These are phyloP conservation scores for Frankliniella intonsa DNA, from an alignment of 2,888 invertebrate genomes.

Conservation along the genomic window DNA sequence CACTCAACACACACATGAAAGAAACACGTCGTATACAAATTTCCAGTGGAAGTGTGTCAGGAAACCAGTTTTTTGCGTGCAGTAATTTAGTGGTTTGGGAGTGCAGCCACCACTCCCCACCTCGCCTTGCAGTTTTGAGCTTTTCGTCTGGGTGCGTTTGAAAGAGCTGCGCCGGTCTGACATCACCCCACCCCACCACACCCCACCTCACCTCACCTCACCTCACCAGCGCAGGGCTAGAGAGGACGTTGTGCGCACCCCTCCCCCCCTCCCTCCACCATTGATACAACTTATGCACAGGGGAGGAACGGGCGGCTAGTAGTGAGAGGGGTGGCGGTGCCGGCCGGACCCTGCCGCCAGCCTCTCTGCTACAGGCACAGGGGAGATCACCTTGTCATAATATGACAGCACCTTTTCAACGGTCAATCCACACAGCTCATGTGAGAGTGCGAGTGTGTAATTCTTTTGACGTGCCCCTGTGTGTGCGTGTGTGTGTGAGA, in stretches of 20 bases:
- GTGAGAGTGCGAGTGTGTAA: slow-evolving; percentile 6
- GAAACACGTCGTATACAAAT: no score
- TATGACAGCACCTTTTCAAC: slow-evolving; percentile 26
- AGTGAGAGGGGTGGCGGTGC: not conserved
- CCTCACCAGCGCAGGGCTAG: no score
- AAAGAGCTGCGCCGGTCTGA: not conserved
- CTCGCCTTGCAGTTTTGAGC: not conserved
- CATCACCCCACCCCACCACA: not conserved
- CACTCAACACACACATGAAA: no score
- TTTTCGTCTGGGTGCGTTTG: not conserved
- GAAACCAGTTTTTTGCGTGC: no score
- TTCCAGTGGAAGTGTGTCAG: no score
- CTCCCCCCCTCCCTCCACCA: not conserved
- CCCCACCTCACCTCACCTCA: not conserved
- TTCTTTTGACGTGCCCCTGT: not conserved
- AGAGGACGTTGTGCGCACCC: no score
- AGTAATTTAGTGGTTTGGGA: no score
- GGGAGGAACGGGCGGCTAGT: not conserved
- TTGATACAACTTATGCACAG: slow-evolving; percentile 27
- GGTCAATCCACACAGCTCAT: slow-evolving; percentile 4
- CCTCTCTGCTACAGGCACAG: no score
- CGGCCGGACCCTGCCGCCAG: no score
- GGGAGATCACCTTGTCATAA: slow-evolving; percentile 5
- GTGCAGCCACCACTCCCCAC: no score
- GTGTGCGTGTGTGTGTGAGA: not conserved